Conservation (phyloP, 1,140 invertebrate species). For the Apocrypta bakeri region DNA sequence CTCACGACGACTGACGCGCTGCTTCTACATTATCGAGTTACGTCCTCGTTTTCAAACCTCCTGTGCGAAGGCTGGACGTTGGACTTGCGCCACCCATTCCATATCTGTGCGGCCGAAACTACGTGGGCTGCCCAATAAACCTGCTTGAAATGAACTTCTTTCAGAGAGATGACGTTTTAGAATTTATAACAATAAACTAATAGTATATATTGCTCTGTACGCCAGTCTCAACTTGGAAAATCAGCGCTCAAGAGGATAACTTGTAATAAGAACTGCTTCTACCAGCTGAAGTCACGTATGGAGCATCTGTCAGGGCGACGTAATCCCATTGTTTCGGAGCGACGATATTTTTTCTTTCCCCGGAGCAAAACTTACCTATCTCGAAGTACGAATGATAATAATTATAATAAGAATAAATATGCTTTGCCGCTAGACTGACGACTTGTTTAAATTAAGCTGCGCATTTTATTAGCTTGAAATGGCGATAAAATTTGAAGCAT, state of each 20-base stretch:
- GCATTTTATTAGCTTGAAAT: no score
- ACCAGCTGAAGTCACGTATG: not conserved
- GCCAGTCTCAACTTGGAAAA: not conserved
- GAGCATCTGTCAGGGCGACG: not conserved
- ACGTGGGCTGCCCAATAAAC: no score
- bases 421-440: no score
- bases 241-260: not conserved
- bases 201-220: not conserved
- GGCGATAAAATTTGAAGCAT: no score
- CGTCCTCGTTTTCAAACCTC: slow-evolving; percentile 60
- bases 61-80: not conserved
- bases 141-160: no score
- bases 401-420: no score
- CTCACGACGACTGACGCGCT: slow-evolving; percentile 44
- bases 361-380: not conserved
- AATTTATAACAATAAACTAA: no score
- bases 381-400: no score
- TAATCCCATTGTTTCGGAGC: not conserved
- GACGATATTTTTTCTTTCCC: not conserved
- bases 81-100: not conserved
- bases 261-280: not conserved
- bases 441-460: no score
- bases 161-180: no score
- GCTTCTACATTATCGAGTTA: slow-evolving; percentile 66
- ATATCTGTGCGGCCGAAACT: not conserved